phyloP scores from a whole-genome alignment of 2,113 vertebrate genomes.

The Oncorhynchus tshawytscha region DNA sequence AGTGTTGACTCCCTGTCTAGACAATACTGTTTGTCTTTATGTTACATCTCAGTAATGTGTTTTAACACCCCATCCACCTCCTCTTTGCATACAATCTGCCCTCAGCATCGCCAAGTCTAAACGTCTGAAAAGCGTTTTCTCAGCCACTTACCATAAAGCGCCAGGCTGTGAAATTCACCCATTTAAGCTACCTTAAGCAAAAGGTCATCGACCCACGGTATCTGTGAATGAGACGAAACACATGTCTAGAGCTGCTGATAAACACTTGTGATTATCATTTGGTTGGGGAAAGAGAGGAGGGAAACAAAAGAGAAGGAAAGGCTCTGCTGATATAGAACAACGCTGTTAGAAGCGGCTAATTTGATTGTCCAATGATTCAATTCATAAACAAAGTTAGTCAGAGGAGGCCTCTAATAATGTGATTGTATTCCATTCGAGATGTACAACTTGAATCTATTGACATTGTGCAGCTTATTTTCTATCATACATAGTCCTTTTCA shows the following conservation, averaged over 20 bases:
- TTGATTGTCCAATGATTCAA: neutral
- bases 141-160: constrained; percentile 16
- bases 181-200: constrained; percentile 20
- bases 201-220: constrained; percentile 22
- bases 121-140: constrained; percentile 26
- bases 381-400: too few species aligned
- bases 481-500: too few species aligned
- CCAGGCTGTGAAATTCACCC: constrained; percentile 27
- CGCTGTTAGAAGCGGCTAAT: neutral
- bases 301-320: constrained; percentile 14
- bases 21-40: neutral
- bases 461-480: too few species aligned
- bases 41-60: constrained; percentile 14
- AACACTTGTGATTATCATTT: constrained; percentile 32
- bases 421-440: too few species aligned
- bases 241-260: constrained; percentile 29
- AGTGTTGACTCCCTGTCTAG: too few species aligned
- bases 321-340: neutral
- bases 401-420: too few species aligned
- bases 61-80: neutral
- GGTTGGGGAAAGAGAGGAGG: constrained; percentile 12
- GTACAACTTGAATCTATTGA: too few species aligned
- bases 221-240: constrained; percentile 23
- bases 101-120: constrained; percentile 5
- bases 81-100: constrained; percentile 1